phyloP scores from a whole-genome alignment of 2,797 vertebrate species.

The Amniataba percoides region DNA sequence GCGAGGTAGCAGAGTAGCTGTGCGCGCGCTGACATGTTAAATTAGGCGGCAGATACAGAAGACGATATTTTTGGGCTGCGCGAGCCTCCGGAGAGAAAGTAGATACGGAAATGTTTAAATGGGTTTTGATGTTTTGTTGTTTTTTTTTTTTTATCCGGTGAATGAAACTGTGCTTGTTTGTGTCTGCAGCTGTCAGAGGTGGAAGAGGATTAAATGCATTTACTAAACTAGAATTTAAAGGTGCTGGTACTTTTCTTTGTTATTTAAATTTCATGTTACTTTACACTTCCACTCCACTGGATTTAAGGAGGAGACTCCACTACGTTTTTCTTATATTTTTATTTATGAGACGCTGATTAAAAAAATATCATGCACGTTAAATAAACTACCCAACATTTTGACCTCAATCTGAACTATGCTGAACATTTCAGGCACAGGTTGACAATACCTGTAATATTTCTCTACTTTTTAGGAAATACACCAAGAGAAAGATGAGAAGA shows the following conservation, averaged over 20 bases:
- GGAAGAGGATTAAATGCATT: constrained; percentile 2
- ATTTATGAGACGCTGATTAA: background rate
- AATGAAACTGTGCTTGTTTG: background rate
- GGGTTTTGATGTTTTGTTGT: constrained; percentile 15
- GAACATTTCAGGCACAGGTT: too few relatives aligned
- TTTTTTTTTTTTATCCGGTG: constrained; percentile 16
- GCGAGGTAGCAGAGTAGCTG: constrained; percentile 38
- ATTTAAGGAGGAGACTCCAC: background rate
- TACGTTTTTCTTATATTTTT: background rate
- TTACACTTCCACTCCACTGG: background rate
- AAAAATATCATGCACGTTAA: background rate
- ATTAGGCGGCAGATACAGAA: constrained; percentile 50
- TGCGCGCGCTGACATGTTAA: constrained; percentile 55
- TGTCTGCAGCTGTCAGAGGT: background rate
- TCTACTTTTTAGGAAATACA: background rate
- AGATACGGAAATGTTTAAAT: constrained; percentile 40
- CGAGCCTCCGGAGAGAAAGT: constrained; percentile 20
- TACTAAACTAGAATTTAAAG: background rate
- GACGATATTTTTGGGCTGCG: constrained; percentile 39
- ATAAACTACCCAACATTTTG: background rate
- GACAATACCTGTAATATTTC: background rate
- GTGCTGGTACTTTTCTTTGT: background rate
- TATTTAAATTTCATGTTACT: background rate
- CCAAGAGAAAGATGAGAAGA: background rate
- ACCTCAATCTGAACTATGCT: too few relatives aligned